Percentiles rank a stretch among this genome's conserved stretches.
Evolutionary conservation across 2,797 vertebrate genomes (phyloP).

Genomic region (Notolepis coatsorum): DNA sequence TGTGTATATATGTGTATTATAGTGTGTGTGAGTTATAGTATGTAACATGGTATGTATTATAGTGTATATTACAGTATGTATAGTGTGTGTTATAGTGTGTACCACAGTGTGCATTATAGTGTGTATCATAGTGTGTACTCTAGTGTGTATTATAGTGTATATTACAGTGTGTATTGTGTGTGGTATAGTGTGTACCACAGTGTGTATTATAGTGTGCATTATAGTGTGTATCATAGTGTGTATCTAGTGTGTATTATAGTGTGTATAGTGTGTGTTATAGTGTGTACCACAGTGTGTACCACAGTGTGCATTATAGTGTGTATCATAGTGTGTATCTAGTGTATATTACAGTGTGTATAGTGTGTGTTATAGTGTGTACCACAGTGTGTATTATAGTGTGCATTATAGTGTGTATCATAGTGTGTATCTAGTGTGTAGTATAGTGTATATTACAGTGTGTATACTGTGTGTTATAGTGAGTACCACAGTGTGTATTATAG

Average conservation of each 20-base stretch:
- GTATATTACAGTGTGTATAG: too few relatives aligned
- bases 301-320: too few relatives aligned
- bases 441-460: constrained; percentile 46
- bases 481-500: too few relatives aligned
- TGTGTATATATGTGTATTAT: neutral
- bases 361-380: neutral
- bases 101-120: too few relatives aligned
- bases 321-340: neutral
- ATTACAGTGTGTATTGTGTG: constrained; percentile 10
- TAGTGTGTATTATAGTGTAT: neutral
- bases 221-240: constrained; percentile 32
- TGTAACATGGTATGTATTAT: constrained; percentile 1
- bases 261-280: constrained; percentile 2
- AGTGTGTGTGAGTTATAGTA: constrained; percentile 3
- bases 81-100: too few relatives aligned
- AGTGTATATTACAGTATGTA: neutral
- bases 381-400: constrained; percentile 14
- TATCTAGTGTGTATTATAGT: constrained; percentile 33
- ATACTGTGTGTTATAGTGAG: neutral
- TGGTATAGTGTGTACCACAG: too few relatives aligned
- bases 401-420: too few relatives aligned
- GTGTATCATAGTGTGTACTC: too few relatives aligned
- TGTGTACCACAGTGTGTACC: neutral
- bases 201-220: constrained; percentile 3
- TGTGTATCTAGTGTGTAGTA: constrained; percentile 16